A percentile compares a stretch with the other conserved stretches of the same genome.
These are phyloP conservation scores for Tricholauxania praeusta DNA, from an alignment of 2,888 invertebrate genomes.

Conservation along the genomic window DNA sequence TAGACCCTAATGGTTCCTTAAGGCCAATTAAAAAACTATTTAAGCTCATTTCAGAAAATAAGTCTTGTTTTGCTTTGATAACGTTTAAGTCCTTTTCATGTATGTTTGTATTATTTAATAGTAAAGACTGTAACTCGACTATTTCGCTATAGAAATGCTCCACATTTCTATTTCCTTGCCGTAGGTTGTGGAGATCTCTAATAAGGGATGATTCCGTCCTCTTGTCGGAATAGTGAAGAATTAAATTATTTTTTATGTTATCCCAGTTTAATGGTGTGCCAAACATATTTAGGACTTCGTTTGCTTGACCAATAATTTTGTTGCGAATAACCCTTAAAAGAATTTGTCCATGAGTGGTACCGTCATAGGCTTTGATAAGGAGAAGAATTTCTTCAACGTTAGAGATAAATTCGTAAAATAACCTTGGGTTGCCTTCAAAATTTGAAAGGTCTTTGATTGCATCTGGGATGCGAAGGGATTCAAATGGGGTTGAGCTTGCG, in stretches of 20 bases:
- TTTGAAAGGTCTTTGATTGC: too few relatives aligned
- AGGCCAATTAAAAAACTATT: slow-evolving; percentile 46
- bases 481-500: too few relatives aligned
- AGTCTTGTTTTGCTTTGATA: slow-evolving; percentile 42
- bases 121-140: slow-evolving; percentile 45
- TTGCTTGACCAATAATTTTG: slow-evolving; percentile 8
- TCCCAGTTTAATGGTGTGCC: slow-evolving; percentile 37
- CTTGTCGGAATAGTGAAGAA: neutral
- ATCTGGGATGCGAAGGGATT: too few relatives aligned
- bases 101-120: slow-evolving; percentile 45
- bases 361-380: too few relatives aligned
- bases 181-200: slow-evolving; percentile 42
- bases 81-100: slow-evolving; percentile 45
- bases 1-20: slow-evolving; percentile 47
- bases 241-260: neutral
- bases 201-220: slow-evolving; percentile 23
- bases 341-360: neutral
- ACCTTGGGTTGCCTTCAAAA: too few relatives aligned
- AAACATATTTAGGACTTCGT: slow-evolving; percentile 40
- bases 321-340: slow-evolving; percentile 36
- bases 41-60: slow-evolving; percentile 48
- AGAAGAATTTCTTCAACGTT: too few relatives aligned
- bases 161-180: too few relatives aligned
- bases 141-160: slow-evolving; percentile 46
- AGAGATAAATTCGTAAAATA: too few relatives aligned